Evolutionary conservation across 2,888 invertebrate species (phyloP).

Genomic region (Trichacis sp.): DNA sequence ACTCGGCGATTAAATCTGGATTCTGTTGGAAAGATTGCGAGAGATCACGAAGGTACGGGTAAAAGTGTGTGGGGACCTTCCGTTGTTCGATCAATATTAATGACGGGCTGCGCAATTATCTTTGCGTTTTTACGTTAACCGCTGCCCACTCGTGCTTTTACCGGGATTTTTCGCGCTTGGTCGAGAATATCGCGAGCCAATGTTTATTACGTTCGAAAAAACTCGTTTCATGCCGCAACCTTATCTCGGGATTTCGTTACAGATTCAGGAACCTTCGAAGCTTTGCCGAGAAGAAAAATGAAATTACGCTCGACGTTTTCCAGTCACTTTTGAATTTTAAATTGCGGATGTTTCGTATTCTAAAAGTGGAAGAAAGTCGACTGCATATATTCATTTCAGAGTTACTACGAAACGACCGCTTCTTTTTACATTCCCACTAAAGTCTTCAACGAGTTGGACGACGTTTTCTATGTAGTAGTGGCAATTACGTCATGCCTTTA

Average conservation of each 20-base stretch:
- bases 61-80: not conserved
- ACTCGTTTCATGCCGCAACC: not conserved
- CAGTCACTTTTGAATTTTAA: not conserved
- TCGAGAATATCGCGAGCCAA: not conserved
- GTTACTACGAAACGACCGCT: not conserved
- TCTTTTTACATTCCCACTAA: not conserved
- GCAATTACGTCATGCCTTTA: too few relatives aligned
- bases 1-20: not conserved
- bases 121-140: not conserved
- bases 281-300: not conserved
- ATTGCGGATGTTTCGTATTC: not conserved
- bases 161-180: too few relatives aligned
- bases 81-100: not conserved
- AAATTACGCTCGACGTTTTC: not conserved
- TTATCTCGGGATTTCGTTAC: not conserved
- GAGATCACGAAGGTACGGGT: not conserved
- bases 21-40: not conserved
- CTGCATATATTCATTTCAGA: slow-evolving; percentile 1
- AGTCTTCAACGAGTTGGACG: not conserved
- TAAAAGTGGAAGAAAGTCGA: not conserved
- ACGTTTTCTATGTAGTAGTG: not conserved
- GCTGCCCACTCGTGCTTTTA: not conserved
- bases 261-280: not conserved
- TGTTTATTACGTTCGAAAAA: not conserved
- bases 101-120: not conserved